Evolutionary conservation across 2,888 invertebrate genomes (phyloP).

Genomic region (Idaea dimidiata): DNA sequence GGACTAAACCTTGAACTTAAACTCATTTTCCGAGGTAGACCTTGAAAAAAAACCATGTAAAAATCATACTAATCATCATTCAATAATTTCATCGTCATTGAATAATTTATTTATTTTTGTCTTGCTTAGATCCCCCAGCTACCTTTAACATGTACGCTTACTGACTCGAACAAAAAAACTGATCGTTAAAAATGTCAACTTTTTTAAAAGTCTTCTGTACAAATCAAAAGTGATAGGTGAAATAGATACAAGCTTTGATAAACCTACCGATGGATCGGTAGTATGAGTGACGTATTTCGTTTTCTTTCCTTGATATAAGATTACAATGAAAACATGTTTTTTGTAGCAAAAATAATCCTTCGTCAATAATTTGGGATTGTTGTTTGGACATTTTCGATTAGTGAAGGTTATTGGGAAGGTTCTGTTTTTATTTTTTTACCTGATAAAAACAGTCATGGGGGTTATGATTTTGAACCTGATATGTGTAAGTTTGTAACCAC

Average conservation of each 20-base stretch:
- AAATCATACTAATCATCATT: too few relatives aligned
- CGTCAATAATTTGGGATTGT: slow-evolving; percentile 1
- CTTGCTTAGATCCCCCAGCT: too few relatives aligned
- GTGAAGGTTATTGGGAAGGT: background rate
- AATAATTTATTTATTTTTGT: too few relatives aligned
- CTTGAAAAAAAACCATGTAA: too few relatives aligned
- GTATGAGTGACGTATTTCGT: background rate
- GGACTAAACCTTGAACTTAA: too few relatives aligned
- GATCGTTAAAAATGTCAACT: background rate
- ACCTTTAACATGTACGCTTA: background rate
- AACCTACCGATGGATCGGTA: background rate
- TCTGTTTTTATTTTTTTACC: too few relatives aligned
- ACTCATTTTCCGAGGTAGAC: too few relatives aligned
- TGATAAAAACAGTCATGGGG: too few relatives aligned
- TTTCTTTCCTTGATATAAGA: background rate
- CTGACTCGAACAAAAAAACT: background rate
- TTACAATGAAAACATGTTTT: background rate
- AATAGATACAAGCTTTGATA: background rate
- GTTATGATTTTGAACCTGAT: too few relatives aligned
- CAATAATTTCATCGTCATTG: too few relatives aligned
- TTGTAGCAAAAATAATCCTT: background rate
- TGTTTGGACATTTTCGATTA: slow-evolving; percentile 1
- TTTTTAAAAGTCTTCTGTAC: background rate
- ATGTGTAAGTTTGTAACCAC: too few relatives aligned
- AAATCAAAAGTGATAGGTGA: background rate